phyloP scores from a whole-genome alignment of 2,797 vertebrate species.

The Limosa lapponica region DNA sequence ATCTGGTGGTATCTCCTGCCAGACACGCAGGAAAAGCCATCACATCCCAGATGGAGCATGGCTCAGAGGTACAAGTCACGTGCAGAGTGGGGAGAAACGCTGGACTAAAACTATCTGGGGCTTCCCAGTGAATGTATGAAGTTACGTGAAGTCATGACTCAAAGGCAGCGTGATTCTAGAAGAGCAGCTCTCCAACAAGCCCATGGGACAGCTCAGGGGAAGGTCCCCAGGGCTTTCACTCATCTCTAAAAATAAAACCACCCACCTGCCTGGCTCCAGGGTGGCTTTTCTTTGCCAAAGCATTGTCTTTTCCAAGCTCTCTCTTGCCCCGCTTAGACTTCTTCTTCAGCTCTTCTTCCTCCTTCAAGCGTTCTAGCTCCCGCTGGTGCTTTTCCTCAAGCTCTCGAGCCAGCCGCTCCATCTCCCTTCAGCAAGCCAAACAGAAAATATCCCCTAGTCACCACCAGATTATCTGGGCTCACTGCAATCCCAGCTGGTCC shows the following conservation, averaged over 20 bases:
- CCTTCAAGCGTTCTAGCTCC: constrained; percentile 74
- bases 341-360: constrained; percentile 82
- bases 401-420: constrained; percentile 67
- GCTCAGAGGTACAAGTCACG: not conserved
- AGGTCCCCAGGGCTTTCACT: not conserved
- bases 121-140: not conserved
- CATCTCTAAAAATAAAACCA: not conserved
- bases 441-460: not conserved
- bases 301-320: constrained; percentile 71
- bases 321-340: constrained; percentile 76
- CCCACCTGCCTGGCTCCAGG: constrained; percentile 76
- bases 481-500: not conserved
- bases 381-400: constrained; percentile 75
- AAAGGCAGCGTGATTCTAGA: not conserved
- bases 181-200: not conserved
- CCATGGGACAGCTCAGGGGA: not conserved
- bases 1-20: not conserved
- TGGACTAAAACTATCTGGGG: not conserved
- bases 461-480: not conserved
- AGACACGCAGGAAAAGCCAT: not conserved
- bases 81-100: not conserved
- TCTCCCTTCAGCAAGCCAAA: constrained; percentile 70
- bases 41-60: not conserved
- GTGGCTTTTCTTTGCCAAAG: constrained; percentile 68
- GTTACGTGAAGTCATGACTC: not conserved